A percentile compares a stretch with the other conserved stretches of the same genome.
Evolutionary conservation across 2,797 vertebrate species (phyloP).

Genomic region (Ptychobarbus kaznakovi): DNA sequence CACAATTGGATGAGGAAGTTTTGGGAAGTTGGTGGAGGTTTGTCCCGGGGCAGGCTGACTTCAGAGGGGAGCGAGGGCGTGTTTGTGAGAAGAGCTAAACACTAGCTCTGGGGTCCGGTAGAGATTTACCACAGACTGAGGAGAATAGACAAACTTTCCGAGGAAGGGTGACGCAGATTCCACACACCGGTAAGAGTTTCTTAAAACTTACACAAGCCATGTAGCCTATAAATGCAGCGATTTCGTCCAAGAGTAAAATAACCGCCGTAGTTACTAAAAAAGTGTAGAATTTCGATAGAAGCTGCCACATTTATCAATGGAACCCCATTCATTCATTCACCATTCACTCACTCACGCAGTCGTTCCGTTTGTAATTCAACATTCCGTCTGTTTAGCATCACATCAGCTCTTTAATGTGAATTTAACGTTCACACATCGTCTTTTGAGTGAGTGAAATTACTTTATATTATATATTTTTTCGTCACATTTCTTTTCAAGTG

Average conservation of each 20-base stretch:
- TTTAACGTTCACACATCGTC: neutral
- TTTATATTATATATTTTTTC: neutral
- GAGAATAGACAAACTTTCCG: conserved; percentile 28
- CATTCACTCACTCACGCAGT: neutral
- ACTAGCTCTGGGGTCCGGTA: neutral
- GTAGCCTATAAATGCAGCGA: neutral
- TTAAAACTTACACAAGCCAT: neutral
- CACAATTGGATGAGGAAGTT: neutral
- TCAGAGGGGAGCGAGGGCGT: conserved; percentile 38
- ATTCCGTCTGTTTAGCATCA: neutral
- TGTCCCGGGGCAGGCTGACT: neutral
- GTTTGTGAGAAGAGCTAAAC: conserved; percentile 18
- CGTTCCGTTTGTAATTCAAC: neutral
- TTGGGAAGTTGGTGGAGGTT: neutral
- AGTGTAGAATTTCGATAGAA: neutral
- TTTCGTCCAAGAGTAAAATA: neutral
- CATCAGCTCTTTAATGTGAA: neutral
- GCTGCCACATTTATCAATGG: neutral
- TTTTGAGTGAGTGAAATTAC: neutral
- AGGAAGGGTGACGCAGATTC: conserved; percentile 38
- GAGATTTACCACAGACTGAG: conserved; percentile 30
- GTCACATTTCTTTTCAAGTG: neutral
- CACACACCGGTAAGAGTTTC: conserved; percentile 63
- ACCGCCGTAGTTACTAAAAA: neutral
- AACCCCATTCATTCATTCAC: conserved; percentile 26